These are phyloP conservation scores for Pentamera pediparva DNA, from an alignment of 53 echinoderm and acorn worm species.

Conservation along the genomic window DNA sequence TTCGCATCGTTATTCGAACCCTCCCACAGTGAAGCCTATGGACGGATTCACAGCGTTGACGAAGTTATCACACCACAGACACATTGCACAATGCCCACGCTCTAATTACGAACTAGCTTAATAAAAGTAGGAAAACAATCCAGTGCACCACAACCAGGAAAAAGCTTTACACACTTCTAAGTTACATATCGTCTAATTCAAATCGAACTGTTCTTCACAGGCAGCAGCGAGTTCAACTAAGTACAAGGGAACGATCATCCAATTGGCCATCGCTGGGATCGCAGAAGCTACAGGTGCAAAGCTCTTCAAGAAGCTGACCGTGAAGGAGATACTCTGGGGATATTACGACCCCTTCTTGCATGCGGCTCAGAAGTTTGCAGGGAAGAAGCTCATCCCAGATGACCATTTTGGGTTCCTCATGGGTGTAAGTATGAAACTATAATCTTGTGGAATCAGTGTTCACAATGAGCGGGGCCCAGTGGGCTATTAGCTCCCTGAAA, in stretches of 20 bases:
- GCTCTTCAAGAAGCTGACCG: conserved; percentile 37
- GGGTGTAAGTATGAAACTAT: conserved; percentile 80
- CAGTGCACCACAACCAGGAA: too few species aligned
- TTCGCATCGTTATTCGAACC: too few species aligned
- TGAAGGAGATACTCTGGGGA: conserved; percentile 74
- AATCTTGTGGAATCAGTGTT: too few species aligned
- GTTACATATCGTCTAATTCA: neutral
- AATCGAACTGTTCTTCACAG: neutral
- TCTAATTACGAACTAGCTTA: too few species aligned
- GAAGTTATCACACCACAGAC: too few species aligned
- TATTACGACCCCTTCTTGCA: conserved; percentile 61
- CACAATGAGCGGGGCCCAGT: too few species aligned
- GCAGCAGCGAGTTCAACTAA: neutral
- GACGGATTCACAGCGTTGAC: too few species aligned
- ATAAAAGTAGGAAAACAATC: too few species aligned
- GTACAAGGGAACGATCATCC: conserved; percentile 4
- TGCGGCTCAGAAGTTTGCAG: conserved; percentile 24
- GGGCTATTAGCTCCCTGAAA: too few species aligned
- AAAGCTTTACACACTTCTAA: too few species aligned
- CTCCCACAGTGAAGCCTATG: too few species aligned
- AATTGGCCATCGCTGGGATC: neutral
- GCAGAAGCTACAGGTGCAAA: conserved; percentile 28
- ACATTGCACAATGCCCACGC: too few species aligned
- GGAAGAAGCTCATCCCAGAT: conserved; percentile 37
- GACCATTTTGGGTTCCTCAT: conserved; percentile 68